Evolutionary conservation across 2,113 vertebrate species (phyloP).

Genomic region (Cyanistes caeruleus): DNA sequence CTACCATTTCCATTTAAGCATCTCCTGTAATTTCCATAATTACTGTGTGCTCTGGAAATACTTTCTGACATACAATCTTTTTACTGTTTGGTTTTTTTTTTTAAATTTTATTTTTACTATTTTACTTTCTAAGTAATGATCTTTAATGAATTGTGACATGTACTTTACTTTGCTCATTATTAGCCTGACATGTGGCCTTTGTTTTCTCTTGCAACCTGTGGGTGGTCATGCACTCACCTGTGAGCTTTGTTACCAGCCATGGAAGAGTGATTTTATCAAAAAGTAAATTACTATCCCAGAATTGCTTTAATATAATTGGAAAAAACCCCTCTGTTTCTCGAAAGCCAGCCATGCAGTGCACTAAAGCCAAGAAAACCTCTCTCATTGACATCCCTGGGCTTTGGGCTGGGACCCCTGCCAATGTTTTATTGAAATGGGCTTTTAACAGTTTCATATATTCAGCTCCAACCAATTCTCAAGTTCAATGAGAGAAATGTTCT

Average conservation of each 20-base stretch:
- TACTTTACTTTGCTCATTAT: conserved; percentile 15
- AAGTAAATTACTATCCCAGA: background rate
- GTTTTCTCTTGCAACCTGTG: background rate
- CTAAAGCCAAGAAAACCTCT: background rate
- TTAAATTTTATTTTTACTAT: background rate
- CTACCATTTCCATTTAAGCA: background rate
- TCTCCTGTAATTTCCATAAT: background rate
- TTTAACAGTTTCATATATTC: conserved; percentile 14
- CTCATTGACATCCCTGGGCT: conserved; percentile 1
- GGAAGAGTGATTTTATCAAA: conserved; percentile 32
- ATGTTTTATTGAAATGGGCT: conserved; percentile 17
- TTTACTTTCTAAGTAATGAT: background rate
- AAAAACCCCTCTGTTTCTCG: background rate
- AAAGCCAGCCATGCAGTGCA: background rate
- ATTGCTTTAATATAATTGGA: background rate
- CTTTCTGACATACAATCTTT: background rate
- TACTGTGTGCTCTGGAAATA: background rate
- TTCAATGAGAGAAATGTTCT: background rate
- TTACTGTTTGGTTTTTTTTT: background rate
- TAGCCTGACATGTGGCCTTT: background rate
- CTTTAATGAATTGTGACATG: background rate
- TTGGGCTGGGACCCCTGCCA: background rate
- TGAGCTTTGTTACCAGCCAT: background rate
- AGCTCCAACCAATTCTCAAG: background rate
- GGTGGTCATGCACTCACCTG: background rate